phyloP scores from a whole-genome alignment of 53 echinoderm and acorn worm genomes.

The Temnopleurus reevesii region DNA sequence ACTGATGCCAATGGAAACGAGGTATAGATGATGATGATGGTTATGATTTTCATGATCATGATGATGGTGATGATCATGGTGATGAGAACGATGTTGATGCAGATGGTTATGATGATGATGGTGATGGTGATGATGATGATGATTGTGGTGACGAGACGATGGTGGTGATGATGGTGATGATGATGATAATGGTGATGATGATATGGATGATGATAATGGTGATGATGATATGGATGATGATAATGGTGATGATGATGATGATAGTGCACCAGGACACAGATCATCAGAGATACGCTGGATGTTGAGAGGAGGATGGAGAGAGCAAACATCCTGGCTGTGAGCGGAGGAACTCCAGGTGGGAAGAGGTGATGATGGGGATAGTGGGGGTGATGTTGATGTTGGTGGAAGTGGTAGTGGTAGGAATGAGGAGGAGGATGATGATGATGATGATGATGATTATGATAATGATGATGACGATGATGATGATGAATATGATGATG shows the following conservation, averaged over 20 bases:
- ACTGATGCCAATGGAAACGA: constrained; percentile 57
- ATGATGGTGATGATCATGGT: too few species aligned
- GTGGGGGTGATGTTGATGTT: background rate
- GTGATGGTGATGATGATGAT: too few species aligned
- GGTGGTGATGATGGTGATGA: too few species aligned
- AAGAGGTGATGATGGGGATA: background rate
- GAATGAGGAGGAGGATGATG: background rate
- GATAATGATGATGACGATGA: background rate
- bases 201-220: too few species aligned
- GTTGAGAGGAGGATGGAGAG: constrained; percentile 80
- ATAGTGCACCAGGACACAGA: constrained; percentile 61
- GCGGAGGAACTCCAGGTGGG: constrained; percentile 96
- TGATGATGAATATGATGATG: constrained; percentile 29
- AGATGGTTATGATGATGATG: too few species aligned
- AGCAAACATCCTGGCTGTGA: constrained; percentile 81
- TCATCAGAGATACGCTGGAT: constrained; percentile 71
- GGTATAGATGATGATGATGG: too few species aligned
- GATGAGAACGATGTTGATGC: too few species aligned
- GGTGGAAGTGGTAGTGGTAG: background rate
- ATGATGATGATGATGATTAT: background rate
- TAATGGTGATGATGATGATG: too few species aligned
- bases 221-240: too few species aligned
- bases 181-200: too few species aligned
- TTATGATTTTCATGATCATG: too few species aligned
- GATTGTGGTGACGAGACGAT: too few species aligned